Evolutionary conservation across 2,113 vertebrate species (phyloP).

Genomic region (Propithecus coquereli): DNA sequence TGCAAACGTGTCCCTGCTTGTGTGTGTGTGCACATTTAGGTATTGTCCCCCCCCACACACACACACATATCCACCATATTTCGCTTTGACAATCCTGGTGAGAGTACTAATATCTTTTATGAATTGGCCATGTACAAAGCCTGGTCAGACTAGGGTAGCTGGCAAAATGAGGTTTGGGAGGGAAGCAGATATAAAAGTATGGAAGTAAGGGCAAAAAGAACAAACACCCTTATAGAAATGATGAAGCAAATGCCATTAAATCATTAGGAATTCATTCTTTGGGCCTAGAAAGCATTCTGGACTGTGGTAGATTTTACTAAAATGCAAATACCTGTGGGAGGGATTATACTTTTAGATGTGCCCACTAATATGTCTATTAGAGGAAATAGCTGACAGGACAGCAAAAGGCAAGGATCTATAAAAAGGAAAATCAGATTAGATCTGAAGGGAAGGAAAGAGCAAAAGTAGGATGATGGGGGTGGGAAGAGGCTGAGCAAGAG

Average conservation of each 20-base stretch:
- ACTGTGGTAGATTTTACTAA: not conserved
- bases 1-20: not conserved
- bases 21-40: not conserved
- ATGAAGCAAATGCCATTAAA: not conserved
- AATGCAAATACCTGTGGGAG: not conserved
- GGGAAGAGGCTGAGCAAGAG: not conserved
- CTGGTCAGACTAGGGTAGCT: not conserved
- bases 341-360: not conserved
- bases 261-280: constrained; percentile 3
- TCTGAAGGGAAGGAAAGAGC: not conserved
- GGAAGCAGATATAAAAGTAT: not conserved
- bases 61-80: not conserved
- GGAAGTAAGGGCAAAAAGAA: not conserved
- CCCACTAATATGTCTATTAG: not conserved
- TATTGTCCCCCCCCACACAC: not conserved
- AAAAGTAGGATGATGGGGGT: not conserved
- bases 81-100: not conserved
- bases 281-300: not conserved
- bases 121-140: not conserved
- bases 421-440: not conserved
- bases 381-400: constrained; percentile 22
- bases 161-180: not conserved
- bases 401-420: not conserved
- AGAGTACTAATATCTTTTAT: not conserved
- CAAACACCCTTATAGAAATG: not conserved